Percentiles rank a stretch among this genome's conserved stretches.
Conservation (phyloP, 2,888 invertebrate genomes). For the Autographa gamma region DNA sequence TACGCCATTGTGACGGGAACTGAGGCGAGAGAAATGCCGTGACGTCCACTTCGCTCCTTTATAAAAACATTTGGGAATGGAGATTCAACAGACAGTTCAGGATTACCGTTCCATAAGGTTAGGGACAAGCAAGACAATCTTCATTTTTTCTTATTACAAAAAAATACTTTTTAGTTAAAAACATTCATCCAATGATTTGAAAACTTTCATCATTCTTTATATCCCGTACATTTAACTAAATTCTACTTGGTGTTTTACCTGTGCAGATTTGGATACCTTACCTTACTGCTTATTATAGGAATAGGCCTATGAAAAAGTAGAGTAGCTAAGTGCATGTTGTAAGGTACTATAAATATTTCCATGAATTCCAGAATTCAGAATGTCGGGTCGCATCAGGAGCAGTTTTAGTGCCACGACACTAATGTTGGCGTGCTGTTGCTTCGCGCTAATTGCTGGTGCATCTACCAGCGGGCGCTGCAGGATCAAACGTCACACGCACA, state of each 20-base stretch:
- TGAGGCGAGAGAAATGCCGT: conserved; percentile 77
- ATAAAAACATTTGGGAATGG: conserved; percentile 72
- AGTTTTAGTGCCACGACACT: conserved; percentile 57
- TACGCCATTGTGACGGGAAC: conserved; percentile 74
- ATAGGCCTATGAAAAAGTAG: too few species aligned
- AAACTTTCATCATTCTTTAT: too few species aligned
- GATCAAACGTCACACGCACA: conserved; percentile 76
- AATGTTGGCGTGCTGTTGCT: conserved; percentile 67
- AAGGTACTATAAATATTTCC: too few species aligned
- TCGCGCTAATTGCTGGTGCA: conserved; percentile 61
- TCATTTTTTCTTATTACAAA: too few species aligned
- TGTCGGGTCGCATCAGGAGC: conserved; percentile 34
- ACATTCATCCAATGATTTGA: too few species aligned
- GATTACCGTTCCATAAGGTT: conserved; percentile 64
- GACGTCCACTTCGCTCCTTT: conserved; percentile 76
- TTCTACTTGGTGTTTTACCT: too few species aligned
- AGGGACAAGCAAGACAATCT: conserved; percentile 1
- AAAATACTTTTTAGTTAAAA: too few species aligned
- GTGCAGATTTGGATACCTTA: too few species aligned
- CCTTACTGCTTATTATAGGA: too few species aligned
- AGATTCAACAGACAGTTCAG: conserved; percentile 65
- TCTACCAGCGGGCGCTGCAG: conserved; percentile 72
- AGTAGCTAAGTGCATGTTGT: too few species aligned
- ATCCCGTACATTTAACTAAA: too few species aligned
- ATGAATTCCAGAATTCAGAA: conserved; percentile 43